A percentile compares a stretch with the other conserved stretches of the same genome.
Evolutionary conservation across 2,888 invertebrate species (phyloP).

Genomic region (Calephelis perditalis): DNA sequence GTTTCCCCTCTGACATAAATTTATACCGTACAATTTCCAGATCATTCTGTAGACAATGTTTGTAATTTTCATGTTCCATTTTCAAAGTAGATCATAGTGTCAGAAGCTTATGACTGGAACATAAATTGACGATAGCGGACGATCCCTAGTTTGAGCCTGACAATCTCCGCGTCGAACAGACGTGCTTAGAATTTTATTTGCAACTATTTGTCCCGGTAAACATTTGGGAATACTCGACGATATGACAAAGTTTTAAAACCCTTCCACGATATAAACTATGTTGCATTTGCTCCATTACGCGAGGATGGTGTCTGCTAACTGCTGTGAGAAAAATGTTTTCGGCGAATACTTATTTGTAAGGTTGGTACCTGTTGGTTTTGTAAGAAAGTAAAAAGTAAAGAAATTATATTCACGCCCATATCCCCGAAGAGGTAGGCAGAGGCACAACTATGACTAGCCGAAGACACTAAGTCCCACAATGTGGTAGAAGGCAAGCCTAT

Average conservation of each 20-base stretch:
- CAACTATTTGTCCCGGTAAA: slow-evolving; percentile 4
- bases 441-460: too few species aligned
- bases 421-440: too few species aligned
- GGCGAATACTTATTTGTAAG: too few species aligned
- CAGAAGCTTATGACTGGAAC: slow-evolving; percentile 7
- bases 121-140: slow-evolving; percentile 33
- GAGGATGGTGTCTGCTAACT: neutral
- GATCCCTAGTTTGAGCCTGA: slow-evolving; percentile 31
- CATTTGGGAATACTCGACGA: slow-evolving; percentile 8
- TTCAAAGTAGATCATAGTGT: slow-evolving; percentile 9
- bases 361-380: too few species aligned
- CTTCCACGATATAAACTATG: neutral
- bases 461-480: too few species aligned
- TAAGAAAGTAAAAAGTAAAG: too few species aligned
- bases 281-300: neutral
- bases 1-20: too few species aligned
- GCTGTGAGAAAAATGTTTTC: neutral
- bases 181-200: slow-evolving; percentile 50
- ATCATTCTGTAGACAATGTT: neutral
- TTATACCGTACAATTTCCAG: neutral
- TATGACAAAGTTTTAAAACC: slow-evolving; percentile 3
- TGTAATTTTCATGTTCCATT: slow-evolving; percentile 4
- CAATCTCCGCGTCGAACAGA: slow-evolving; percentile 37
- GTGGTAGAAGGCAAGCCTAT: too few species aligned
- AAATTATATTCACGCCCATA: too few species aligned